phyloP scores from a whole-genome alignment of 2,113 vertebrate genomes.

The Ceuthmochares aereus region DNA sequence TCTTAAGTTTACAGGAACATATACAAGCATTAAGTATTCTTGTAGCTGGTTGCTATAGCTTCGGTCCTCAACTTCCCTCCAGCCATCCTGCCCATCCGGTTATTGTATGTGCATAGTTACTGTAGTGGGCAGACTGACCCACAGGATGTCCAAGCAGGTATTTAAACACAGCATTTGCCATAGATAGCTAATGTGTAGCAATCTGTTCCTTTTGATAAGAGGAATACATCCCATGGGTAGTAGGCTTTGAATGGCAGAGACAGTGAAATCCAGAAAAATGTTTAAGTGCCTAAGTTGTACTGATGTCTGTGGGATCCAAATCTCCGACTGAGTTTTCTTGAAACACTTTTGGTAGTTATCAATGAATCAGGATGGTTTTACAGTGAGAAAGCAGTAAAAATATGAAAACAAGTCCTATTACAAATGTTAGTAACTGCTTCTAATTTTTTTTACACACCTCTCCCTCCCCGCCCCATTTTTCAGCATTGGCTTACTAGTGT shows the following conservation, averaged over 20 bases:
- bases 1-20: background rate
- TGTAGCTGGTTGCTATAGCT: background rate
- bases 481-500: background rate
- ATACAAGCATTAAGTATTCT: background rate
- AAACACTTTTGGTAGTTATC: background rate
- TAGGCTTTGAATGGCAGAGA: background rate
- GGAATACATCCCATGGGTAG: background rate
- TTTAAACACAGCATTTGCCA: background rate
- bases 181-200: background rate
- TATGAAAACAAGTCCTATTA: background rate
- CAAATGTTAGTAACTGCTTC: background rate
- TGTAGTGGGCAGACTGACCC: accelerated
- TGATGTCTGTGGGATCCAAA: background rate
- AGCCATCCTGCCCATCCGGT: constrained; percentile 10
- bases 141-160: background rate
- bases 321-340: background rate
- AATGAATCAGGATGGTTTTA: background rate
- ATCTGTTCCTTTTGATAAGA: background rate
- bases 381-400: background rate
- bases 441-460: background rate
- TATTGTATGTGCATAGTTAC: background rate
- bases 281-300: background rate
- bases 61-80: background rate
- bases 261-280: background rate
- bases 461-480: background rate